Evolutionary conservation across 2,797 vertebrate species (phyloP), one percentile per base, ranked within the genome.

Genomic region (Craterocephalus amniculus): DNA sequence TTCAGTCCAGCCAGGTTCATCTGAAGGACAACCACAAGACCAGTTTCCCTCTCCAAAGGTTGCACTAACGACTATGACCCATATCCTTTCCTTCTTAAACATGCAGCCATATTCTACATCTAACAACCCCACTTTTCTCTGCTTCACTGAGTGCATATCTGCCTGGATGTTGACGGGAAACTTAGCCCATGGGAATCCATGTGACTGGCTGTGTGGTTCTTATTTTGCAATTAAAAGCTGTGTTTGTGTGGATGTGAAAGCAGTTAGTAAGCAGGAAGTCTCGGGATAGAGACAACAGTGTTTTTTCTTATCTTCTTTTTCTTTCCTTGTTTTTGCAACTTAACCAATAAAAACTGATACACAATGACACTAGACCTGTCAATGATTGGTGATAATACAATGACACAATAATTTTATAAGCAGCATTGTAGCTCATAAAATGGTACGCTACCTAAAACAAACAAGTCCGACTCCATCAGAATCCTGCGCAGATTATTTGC

Each of bases 201-300:
- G 87, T 93, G 87, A 91, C 87, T 51, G 43, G 35, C 87, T 65
- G 76, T 81, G 81, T 71, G 78, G 71, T 66, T 71, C 69, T 82
- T 85, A 90, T 89, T 85, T 80, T 80, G 54, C 79, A 77, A 83
- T 87, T 83, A 76, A 83, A 79, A 82, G 70, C 78, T 38, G 40
- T 74, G 63, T 82, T 67, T 73, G 70, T 70, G 38, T 68, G 31
- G 22, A 16, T 4, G 31, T 69, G 35, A 71, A 36, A 67, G 43
- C 51, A 66, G 38, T 74, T 36, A 14, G 57, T 16, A 59, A 43
- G 36, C 63, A 65, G 70, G 3, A 18, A 55, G 64, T 74, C 32
- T 8, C 38, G 35, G 29, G 49, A 58, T 45, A 61, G 24, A 61
- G 10, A 29, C 43, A 31, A 36, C 40, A 58, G 9, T 67, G 4